Conservation (phyloP, 2,113 vertebrate genomes). For the Caretta caretta region DNA sequence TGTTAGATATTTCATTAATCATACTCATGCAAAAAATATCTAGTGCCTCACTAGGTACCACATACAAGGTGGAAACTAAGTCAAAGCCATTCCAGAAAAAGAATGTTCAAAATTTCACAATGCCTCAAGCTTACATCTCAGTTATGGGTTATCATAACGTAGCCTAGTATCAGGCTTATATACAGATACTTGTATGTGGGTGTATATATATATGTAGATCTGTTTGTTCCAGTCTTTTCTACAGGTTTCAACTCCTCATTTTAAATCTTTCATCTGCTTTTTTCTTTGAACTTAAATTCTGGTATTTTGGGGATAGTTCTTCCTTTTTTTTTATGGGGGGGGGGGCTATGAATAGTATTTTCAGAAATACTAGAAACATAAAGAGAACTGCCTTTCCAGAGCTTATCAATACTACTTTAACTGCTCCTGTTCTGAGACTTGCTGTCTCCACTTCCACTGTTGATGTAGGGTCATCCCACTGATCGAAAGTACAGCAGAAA, state of each 20-base stretch:
- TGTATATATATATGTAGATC: neutral
- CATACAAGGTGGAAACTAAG: neutral
- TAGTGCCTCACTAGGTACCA: neutral
- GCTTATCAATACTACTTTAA: neutral
- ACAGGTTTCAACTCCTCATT: neutral
- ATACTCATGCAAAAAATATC: neutral
- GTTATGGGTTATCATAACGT: neutral
- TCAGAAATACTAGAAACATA: neutral
- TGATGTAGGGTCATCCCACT: neutral
- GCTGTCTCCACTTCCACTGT: neutral
- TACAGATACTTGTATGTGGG: fast-evolving
- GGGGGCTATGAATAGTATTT: neutral
- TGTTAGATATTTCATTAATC: neutral
- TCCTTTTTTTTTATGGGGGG: neutral
- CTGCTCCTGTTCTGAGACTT: neutral
- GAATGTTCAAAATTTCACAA: neutral
- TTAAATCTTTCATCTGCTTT: neutral
- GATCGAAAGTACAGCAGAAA: neutral
- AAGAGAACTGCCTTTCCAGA: neutral
- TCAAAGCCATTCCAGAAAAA: neutral
- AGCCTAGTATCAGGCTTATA: neutral
- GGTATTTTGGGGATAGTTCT: neutral
- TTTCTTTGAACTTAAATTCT: neutral
- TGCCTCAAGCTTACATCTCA: neutral
- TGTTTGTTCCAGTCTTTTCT: neutral